Base-by-base conservation (phyloP, 2,797 vertebrate genomes). In the Cryptoblepharus egeriae region DNA sequence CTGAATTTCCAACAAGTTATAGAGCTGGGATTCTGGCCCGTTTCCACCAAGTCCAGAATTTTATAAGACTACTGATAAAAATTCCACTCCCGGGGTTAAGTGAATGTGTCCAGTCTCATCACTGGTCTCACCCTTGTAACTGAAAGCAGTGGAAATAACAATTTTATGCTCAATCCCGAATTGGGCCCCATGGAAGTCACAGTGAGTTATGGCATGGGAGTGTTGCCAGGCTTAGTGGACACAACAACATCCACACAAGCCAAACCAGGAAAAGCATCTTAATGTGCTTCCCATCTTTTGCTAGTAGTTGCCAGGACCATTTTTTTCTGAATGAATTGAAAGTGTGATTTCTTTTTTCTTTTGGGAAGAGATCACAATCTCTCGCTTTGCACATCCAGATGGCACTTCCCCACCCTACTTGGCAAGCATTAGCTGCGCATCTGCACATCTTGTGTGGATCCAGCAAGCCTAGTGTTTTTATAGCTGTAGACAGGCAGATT, bases 201-300 rank as follows among this genome's bases (percentile, higher is more conserved):
- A 42, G 80, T 72, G 71, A 69, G 63, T 2, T 79, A 70, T 76
- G 87, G 90, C 84, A n/a, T 3, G 52, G 0, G 22, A 0, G 75
- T 84, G 2, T 0, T 86, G 91, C 91, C 91, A 85, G 0, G 1
- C 69, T 55, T 85, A 82, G 84, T 1, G 91, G 83, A 87, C 89
- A 77, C 88, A 72, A 18, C 0, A 83, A 72, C 90, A 91, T 87
- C 89, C 64, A 79, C 58, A 49, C 0, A 22, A 86, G 92, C 86
- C 89, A 88, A 82, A 81, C n/a, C 85, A 85, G 88, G 85, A 85
- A 88, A 75, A 42, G 85, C 76, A 71, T 78, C 83, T 90, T 87
- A 79, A 89, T 65, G 82, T 1, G 76, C 91, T 93, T 90, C 93
- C 91, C 93, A 89, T 91, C 85, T 87, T 4, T 0, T 18, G n/a